Evolutionary conservation across 2,888 invertebrate species (phyloP), one percentile per base, ranked within the genome.

Genomic region (Baccha elongata): DNA sequence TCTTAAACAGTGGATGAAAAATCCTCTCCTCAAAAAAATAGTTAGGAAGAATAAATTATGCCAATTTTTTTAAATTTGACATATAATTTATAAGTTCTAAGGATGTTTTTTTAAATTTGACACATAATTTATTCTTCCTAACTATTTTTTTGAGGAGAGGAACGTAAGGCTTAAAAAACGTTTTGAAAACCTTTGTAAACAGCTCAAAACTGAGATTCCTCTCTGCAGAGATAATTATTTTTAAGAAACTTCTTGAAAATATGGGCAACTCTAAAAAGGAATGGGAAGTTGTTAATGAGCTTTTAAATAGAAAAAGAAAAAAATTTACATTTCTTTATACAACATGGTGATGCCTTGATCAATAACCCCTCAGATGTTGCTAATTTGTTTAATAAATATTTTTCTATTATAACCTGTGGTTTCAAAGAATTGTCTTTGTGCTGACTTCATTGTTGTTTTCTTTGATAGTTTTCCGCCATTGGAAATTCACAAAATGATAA

Each of bases 261-360:
- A 17, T 3, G 7, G 46, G 21, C 11, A 21, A 11, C n/a, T 46
- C 46, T 8, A 46, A 46, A 60, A 26, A 46, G n/a, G 44, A 46
- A 46, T 62, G 60, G 60, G 17, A 29, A 42, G 46, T 46, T 62
- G 48, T 64, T 5, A 64, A 64, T 32, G 48, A 37, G 10, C 48
- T 64, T 48, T 64, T 64, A 23, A 64, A 64, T 21, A 64, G 48
- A 35, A 48, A 44, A 8, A 50, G 46, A 50, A 1, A 6, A 5
- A 2, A 46, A 64, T 17, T 15, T 37, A 15, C 48, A 11, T 7
- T 15, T 64, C 15, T 21, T 35, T 2, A 32, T 32, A 13, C n/a
- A 35, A 32, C 21, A 62, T 32, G 46, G 23, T 23, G 46, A 48
- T 13, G 11, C 17, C 17, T 10, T 19, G 4, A 10, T 50, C 7